These are phyloP conservation scores for Cecidostiba fungosa DNA, from an alignment of 2,888 invertebrate species.

Conservation along the genomic window DNA sequence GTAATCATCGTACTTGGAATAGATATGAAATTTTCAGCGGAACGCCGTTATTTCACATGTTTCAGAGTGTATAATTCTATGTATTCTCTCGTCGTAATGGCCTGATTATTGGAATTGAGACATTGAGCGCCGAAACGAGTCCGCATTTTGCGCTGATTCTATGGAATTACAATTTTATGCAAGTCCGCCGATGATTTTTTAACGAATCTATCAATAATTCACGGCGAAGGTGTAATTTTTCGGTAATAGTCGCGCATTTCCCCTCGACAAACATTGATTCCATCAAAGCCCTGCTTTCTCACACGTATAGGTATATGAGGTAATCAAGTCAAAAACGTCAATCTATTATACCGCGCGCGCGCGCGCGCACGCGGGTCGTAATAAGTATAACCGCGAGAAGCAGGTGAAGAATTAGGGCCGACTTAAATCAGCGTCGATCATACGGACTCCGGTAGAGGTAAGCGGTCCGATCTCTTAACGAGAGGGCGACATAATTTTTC, in stretches of 20 bases:
- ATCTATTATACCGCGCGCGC: neutral
- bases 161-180: neutral
- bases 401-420: constrained; percentile 34
- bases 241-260: neutral
- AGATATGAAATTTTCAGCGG: neutral
- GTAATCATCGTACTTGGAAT: constrained; percentile 17
- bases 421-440: constrained; percentile 16
- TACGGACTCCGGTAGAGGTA: neutral
- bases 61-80: constrained; percentile 23
- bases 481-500: constrained; percentile 72
- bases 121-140: neutral
- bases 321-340: neutral
- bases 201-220: constrained; percentile 1
- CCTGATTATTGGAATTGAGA: constrained; percentile 19
- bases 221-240: neutral
- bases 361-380: too few species aligned
- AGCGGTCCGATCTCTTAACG: neutral
- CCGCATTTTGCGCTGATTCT: neutral
- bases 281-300: neutral
- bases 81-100: constrained; percentile 15
- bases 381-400: constrained; percentile 16
- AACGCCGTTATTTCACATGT: neutral
- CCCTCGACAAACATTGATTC: neutral
- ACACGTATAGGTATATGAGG: neutral
- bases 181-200: neutral